These are phyloP conservation scores for Hippolais icterina DNA, from an alignment of 2,113 vertebrate genomes.

Conservation along the genomic window DNA sequence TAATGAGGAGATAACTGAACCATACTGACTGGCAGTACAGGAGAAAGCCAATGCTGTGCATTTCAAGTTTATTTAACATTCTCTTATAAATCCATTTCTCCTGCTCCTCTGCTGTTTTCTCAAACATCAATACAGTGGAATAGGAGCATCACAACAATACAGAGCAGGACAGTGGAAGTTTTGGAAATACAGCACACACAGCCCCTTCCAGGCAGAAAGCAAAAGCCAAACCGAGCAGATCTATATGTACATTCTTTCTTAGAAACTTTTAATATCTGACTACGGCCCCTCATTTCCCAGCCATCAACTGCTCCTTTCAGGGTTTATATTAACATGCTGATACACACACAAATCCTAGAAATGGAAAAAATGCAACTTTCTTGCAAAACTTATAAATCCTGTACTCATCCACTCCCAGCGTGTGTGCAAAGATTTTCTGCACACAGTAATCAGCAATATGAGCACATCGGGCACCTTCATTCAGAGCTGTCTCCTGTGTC, in stretches of 20 bases:
- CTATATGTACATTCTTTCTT: neutral
- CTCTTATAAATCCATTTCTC: neutral
- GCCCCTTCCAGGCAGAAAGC: neutral
- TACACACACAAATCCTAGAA: neutral
- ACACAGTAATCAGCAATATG: neutral
- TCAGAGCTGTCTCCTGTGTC: neutral
- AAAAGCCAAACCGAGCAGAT: neutral
- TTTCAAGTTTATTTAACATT: neutral
- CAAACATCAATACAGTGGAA: neutral
- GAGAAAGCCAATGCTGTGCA: neutral
- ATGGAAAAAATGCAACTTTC: neutral
- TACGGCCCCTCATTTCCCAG: neutral
- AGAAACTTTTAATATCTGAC: neutral
- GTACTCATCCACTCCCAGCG: neutral
- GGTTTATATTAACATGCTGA: neutral
- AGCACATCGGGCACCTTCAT: neutral
- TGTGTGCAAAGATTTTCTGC: neutral
- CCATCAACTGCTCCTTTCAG: neutral
- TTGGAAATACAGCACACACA: neutral
- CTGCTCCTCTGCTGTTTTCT: neutral
- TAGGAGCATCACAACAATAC: neutral
- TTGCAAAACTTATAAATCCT: neutral
- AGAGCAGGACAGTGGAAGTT: neutral
- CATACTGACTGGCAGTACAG: neutral
- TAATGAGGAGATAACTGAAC: neutral